Conservation (phyloP, 1,140 invertebrate genomes). For the Tribolium castaneum region DNA sequence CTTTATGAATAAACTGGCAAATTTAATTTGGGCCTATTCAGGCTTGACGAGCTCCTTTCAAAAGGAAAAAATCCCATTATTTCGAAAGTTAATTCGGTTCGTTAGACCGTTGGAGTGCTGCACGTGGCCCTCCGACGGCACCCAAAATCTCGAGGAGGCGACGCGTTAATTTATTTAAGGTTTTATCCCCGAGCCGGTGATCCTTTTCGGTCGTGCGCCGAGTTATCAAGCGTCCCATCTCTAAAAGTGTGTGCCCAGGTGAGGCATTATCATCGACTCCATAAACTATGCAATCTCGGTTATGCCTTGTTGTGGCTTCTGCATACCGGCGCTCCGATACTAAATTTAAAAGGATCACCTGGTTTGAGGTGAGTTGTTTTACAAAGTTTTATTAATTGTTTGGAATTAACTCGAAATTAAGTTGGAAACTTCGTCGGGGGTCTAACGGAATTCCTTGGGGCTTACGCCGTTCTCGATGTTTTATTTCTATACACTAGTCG, state of each 20-base stretch:
- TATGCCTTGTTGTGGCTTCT: conserved; percentile 38
- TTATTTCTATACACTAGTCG: conserved; percentile 15
- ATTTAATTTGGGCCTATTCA: conserved; percentile 19
- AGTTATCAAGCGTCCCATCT: background rate
- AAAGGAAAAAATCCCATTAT: conserved; percentile 22
- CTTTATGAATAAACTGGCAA: conserved; percentile 27
- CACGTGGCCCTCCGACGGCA: background rate
- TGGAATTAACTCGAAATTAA: conserved; percentile 42
- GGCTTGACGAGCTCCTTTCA: conserved; percentile 13
- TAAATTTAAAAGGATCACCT: conserved; percentile 42
- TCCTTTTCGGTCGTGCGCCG: conserved; percentile 10
- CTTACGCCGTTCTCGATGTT: conserved; percentile 21
- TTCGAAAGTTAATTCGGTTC: conserved; percentile 15
- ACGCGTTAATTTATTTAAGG: conserved; percentile 30
- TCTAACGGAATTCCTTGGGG: conserved; percentile 19
- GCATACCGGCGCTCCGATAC: background rate
- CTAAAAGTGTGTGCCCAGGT: conserved; percentile 24
- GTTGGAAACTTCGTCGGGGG: conserved; percentile 35
- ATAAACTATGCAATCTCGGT: conserved; percentile 45
- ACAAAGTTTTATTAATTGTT: conserved; percentile 44
- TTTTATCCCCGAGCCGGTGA: conserved; percentile 11
- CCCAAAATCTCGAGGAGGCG: background rate
- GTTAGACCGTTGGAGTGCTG: background rate
- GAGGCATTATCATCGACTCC: conserved; percentile 37
- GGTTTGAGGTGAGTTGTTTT: conserved; percentile 36